Conservation (phyloP, 2,797 vertebrate genomes). For the Coregonus suidteri region DNA sequence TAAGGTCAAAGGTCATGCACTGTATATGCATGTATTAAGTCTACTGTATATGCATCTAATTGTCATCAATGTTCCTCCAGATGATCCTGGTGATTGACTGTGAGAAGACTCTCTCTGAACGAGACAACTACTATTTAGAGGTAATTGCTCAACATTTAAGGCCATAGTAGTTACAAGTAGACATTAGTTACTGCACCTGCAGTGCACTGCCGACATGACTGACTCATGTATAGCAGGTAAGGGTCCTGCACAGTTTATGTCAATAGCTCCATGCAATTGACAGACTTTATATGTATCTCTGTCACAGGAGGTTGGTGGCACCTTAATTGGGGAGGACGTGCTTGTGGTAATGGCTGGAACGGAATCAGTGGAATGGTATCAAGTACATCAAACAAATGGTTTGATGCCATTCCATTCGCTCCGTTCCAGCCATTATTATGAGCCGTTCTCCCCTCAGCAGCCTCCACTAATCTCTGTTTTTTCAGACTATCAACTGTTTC, state of each 20-base stretch:
- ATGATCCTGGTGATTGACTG: conserved; percentile 75
- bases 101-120: conserved; percentile 61
- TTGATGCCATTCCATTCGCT: too few species aligned
- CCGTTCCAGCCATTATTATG: too few species aligned
- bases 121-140: conserved; percentile 75
- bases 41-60: not conserved
- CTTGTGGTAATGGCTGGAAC: too few species aligned
- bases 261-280: not conserved
- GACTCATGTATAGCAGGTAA: not conserved
- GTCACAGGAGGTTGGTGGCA: too few species aligned
- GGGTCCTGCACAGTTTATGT: not conserved
- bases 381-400: too few species aligned
- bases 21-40: not conserved
- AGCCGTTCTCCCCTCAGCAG: too few species aligned
- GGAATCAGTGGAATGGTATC: too few species aligned
- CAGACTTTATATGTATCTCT: not conserved
- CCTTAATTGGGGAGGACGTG: too few species aligned
- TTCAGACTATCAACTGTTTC: conserved; percentile 71
- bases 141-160: conserved; percentile 56
- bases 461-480: conserved; percentile 10
- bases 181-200: not conserved
- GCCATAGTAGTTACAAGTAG: not conserved
- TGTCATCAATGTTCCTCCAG: conserved; percentile 44
- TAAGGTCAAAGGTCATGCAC: not conserved
- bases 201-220: not conserved